Evolutionary conservation across 1,140 invertebrate species (phyloP).

Genomic region (Ericerus pela): DNA sequence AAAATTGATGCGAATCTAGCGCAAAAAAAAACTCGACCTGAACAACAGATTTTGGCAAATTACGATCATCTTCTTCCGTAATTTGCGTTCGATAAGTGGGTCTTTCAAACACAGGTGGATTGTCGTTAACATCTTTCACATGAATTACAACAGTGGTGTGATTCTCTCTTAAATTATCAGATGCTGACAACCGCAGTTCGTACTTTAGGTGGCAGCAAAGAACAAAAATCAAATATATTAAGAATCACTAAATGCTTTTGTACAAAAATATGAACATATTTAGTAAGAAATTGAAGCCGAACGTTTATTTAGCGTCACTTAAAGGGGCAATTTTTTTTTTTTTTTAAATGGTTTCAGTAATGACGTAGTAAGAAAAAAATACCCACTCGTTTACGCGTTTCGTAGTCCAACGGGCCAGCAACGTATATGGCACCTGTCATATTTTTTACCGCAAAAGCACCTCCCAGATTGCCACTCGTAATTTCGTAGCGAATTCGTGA

Average conservation of each 20-base stretch:
- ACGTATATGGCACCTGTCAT: conserved; percentile 96
- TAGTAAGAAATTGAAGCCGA: background rate
- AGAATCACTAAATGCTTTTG: background rate
- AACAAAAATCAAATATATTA: background rate
- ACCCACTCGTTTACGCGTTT: conserved; percentile 75
- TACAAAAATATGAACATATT: background rate
- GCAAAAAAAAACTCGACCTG: conserved; percentile 52
- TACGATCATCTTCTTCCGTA: conserved; percentile 86
- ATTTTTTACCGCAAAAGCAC: conserved; percentile 92
- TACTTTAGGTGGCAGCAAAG: conserved; percentile 44
- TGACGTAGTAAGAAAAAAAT: background rate
- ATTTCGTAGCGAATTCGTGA: conserved; percentile 98
- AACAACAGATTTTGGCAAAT: conserved; percentile 80
- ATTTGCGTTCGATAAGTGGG: conserved; percentile 89
- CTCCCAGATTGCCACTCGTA: conserved; percentile 94
- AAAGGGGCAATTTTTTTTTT: background rate
- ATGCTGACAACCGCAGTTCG: conserved; percentile 79
- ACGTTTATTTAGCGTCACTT: background rate
- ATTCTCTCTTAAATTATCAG: conserved; percentile 91
- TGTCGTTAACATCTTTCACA: conserved; percentile 89
- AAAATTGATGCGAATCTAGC: too few relatives aligned
- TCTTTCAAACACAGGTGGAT: conserved; percentile 72
- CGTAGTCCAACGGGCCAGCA: conserved; percentile 81
- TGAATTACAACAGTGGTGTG: conserved; percentile 89
- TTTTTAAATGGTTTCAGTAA: background rate